Evolutionary conservation across 2,113 vertebrate species (phyloP).

Genomic region (Petrocephalus microphthalmus): DNA sequence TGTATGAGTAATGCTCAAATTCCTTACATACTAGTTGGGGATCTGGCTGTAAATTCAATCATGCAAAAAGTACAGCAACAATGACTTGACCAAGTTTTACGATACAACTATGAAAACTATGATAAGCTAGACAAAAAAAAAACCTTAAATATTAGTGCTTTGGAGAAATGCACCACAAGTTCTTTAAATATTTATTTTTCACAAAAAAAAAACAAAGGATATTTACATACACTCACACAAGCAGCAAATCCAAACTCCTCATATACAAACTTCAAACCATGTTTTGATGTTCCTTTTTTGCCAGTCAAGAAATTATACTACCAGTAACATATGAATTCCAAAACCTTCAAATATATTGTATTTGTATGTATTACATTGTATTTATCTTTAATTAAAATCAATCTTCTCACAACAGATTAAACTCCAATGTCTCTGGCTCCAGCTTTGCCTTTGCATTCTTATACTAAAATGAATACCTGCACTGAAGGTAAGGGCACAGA

Average conservation of each 20-base stretch:
- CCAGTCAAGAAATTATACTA: not conserved
- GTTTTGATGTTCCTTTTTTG: not conserved
- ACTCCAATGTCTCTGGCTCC: not conserved
- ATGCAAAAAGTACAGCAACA: not conserved
- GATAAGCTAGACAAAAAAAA: not conserved
- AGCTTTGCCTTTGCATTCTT: not conserved
- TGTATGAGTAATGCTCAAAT: not conserved
- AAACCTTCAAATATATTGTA: not conserved
- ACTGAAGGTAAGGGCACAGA: not conserved
- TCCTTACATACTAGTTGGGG: not conserved
- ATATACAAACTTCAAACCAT: not conserved
- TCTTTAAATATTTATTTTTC: slow-evolving; percentile 20
- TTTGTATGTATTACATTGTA: no score
- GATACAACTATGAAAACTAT: not conserved
- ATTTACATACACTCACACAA: slow-evolving; percentile 54
- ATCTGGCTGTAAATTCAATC: not conserved
- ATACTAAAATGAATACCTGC: not conserved
- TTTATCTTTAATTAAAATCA: not conserved
- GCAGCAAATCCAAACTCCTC: slow-evolving; percentile 7
- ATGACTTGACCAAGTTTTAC: not conserved
- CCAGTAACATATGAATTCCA: not conserved
- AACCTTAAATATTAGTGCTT: not conserved
- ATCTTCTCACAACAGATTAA: not conserved
- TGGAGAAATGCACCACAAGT: not conserved
- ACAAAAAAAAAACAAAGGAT: slow-evolving; percentile 27